Conservation (phyloP, 2,888 invertebrate species). For the Diogma glabrata region DNA sequence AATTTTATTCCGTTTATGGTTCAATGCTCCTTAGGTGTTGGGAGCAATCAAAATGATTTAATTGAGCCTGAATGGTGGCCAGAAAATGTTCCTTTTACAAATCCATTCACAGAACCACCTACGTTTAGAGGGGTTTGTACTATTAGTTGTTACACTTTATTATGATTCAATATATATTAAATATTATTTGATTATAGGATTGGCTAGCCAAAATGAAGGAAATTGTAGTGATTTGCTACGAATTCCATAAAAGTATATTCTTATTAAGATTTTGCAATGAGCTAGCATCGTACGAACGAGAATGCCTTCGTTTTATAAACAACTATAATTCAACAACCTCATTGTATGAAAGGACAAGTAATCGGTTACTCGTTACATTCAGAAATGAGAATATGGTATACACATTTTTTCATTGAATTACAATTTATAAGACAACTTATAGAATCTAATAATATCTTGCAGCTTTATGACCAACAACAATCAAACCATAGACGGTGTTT, state of each 20-base stretch:
- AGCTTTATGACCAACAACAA: conserved; percentile 36
- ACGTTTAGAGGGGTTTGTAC: conserved; percentile 36
- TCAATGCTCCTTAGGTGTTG: conserved; percentile 59
- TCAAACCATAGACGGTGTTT: conserved; percentile 35
- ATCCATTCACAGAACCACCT: conserved; percentile 49
- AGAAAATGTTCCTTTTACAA: conserved; percentile 48
- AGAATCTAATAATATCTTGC: conserved; percentile 5
- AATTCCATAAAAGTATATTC: conserved; percentile 59
- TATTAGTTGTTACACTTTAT: too few species aligned
- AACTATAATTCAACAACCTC: conserved; percentile 64
- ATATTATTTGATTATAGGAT: conserved; percentile 27
- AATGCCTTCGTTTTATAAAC: conserved; percentile 54
- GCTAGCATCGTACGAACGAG: conserved; percentile 50
- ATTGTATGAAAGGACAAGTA: conserved; percentile 50
- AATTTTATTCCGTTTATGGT: conserved; percentile 64
- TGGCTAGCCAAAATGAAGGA: conserved; percentile 52
- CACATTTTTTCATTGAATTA: conserved; percentile 21
- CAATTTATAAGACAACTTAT: too few species aligned
- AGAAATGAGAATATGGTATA: conserved; percentile 60
- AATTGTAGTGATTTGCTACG: conserved; percentile 57
- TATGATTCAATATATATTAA: not conserved
- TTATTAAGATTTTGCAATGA: conserved; percentile 58
- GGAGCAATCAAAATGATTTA: conserved; percentile 36
- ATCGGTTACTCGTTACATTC: conserved; percentile 58
- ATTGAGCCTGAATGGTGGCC: conserved; percentile 61